These are phyloP conservation scores for Threskiornis aethiopicus DNA, from an alignment of 2,797 vertebrate species.

Conservation along the genomic window DNA sequence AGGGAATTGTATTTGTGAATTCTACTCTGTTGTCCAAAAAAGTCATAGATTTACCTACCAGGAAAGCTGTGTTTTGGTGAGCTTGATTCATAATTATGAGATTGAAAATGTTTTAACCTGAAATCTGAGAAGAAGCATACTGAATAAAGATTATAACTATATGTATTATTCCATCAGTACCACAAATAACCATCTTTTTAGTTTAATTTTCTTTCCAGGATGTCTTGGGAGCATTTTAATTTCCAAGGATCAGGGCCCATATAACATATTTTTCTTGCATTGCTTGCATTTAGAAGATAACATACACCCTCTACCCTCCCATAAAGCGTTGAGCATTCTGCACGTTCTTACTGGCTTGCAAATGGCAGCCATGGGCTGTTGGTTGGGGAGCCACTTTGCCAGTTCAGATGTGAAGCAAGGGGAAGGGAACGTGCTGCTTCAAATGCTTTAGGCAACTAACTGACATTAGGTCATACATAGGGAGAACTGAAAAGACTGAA, in stretches of 20 bases:
- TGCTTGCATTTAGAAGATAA: not conserved
- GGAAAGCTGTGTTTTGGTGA: not conserved
- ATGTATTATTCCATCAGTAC: not conserved
- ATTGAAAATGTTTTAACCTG: not conserved
- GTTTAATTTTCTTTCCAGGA: not conserved
- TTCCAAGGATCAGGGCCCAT: not conserved
- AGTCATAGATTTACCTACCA: not conserved
- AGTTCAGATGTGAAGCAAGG: not conserved
- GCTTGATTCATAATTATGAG: not conserved
- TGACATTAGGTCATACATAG: not conserved
- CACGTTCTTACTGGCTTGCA: not conserved
- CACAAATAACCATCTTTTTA: not conserved
- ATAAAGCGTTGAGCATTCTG: not conserved
- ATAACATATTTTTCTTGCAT: not conserved
- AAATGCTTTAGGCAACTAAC: not conserved
- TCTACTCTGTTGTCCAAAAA: not conserved
- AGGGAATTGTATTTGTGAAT: not conserved
- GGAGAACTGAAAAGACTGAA: not conserved
- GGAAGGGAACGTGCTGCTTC: not conserved
- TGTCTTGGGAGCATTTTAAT: not conserved
- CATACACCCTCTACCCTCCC: not conserved
- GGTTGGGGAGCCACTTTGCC: not conserved
- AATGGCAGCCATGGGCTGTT: not conserved
- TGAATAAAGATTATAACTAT: not conserved
- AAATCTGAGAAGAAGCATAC: not conserved